A percentile compares a stretch with the other conserved stretches of the same genome.
Evolutionary conservation across 1,140 invertebrate species (phyloP).

Genomic region (Drosophila teissieri): DNA sequence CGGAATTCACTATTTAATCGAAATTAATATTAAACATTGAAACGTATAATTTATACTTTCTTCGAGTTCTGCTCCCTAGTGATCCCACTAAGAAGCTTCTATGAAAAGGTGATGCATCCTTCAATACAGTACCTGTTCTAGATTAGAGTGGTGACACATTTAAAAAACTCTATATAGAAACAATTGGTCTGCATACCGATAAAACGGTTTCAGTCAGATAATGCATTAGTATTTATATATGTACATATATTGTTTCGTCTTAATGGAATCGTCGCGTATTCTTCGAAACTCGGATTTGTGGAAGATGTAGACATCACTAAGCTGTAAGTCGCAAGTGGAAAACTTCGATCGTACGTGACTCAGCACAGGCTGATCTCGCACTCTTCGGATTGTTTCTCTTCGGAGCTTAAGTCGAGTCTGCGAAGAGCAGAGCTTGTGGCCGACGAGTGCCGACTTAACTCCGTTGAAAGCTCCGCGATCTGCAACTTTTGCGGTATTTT

Average conservation of each 20-base stretch:
- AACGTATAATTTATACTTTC: too few species aligned
- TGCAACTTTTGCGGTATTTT: slow-evolving; percentile 13
- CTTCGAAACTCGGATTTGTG: background rate
- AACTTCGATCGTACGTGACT: slow-evolving; percentile 36
- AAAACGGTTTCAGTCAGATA: too few species aligned
- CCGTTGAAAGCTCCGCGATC: slow-evolving; percentile 52
- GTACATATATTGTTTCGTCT: background rate
- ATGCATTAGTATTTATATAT: too few species aligned
- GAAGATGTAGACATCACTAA: background rate
- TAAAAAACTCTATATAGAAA: too few species aligned
- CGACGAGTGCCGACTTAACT: slow-evolving; percentile 9
- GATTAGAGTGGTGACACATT: too few species aligned
- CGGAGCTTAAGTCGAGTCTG: slow-evolving; percentile 43
- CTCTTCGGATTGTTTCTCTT: slow-evolving; percentile 4
- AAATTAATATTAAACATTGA: too few species aligned
- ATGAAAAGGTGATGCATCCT: too few species aligned
- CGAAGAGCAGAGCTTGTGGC: slow-evolving; percentile 3
- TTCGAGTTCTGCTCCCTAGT: too few species aligned
- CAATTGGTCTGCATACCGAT: too few species aligned
- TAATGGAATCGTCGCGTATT: background rate
- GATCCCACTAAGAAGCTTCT: too few species aligned
- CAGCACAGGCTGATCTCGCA: slow-evolving; percentile 31
- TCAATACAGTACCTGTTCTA: too few species aligned
- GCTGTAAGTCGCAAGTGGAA: background rate
- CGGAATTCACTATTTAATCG: too few species aligned